Base-by-base conservation (phyloP, 2,113 vertebrate species). In the Phaetusa simplex region DNA sequence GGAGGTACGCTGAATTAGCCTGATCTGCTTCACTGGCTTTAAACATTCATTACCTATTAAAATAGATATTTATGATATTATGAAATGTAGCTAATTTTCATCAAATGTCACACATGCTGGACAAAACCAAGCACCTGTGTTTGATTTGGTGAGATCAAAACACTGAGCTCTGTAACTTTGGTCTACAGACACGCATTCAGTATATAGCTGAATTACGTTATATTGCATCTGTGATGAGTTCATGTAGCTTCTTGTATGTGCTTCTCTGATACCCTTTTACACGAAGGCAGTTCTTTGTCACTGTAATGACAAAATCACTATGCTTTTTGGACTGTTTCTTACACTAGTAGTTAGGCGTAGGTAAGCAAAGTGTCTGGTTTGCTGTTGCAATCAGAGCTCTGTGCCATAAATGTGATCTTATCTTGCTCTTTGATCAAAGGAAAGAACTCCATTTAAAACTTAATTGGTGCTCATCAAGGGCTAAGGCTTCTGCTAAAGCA, bases 371-470 rank as follows among this genome's bases (percentile, higher is more conserved):
- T 1, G 1, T 21, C 43, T 78, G 69, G 30, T 79, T 55, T 78
- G 65, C 77, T 92, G 61, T 89, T 96, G 94, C 67, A 92, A 62
- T 95, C 80, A 83, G 81, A 92, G 72, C 76, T 95, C 40, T 82
- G 23, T 77, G 78, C 87, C 67, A 81, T 91, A 93, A 90, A 72
- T 70, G 53, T 61, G 87, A 90, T 97, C 88, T 86, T 97, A 97
- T 95, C 95, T 86, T 83, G 30, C 16, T 8, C 55, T 47, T 88
- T 96, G 82, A 97, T 97, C 96, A 97, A 97, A 94, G 96, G 64
- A 42, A 59, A 50, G n/a, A 97, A 78, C 62, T 86, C 70, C 22
- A 82, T 88, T 82, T 77, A 72, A 81, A 85, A 67, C 50, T 88
- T 96, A 95, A 95, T 95, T 93, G 47, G 21, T 90, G 69, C 69